Conservation (phyloP, 2,113 vertebrate genomes). For the Odocoileus virginianus region DNA sequence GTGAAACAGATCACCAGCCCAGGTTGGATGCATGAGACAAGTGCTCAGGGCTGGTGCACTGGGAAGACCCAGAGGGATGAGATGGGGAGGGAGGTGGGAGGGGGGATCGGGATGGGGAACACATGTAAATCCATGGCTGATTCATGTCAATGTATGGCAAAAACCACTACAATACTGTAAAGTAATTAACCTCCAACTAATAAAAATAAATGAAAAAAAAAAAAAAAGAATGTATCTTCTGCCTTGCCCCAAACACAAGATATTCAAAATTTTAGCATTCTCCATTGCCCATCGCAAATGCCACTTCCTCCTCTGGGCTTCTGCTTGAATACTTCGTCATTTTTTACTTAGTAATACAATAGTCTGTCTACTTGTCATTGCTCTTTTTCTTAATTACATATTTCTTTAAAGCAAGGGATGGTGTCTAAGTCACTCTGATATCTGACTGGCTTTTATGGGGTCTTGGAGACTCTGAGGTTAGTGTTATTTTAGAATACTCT, state of each 20-base stretch:
- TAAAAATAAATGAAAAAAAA: no score
- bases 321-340: not conserved
- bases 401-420: not conserved
- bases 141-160: no score
- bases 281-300: not conserved
- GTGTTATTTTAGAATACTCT: not conserved
- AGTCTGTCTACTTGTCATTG: not conserved
- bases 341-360: not conserved
- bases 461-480: not conserved
- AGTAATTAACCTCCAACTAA: no score
- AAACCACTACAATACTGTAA: no score
- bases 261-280: not conserved
- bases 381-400: not conserved
- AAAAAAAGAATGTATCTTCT: not conserved
- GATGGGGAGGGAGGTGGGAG: no score
- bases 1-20: no score
- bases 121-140: no score
- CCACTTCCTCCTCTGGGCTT: not conserved
- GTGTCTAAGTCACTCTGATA: not conserved
- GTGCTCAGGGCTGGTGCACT: no score
- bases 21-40: no score
- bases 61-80: no score
- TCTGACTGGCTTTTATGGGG: not conserved
- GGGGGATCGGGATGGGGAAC: no score
- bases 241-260: not conserved